Evolutionary conservation across 2,797 vertebrate species (phyloP), one percentile per base, ranked within the genome.

Genomic region (Neosalanx taihuensis): DNA sequence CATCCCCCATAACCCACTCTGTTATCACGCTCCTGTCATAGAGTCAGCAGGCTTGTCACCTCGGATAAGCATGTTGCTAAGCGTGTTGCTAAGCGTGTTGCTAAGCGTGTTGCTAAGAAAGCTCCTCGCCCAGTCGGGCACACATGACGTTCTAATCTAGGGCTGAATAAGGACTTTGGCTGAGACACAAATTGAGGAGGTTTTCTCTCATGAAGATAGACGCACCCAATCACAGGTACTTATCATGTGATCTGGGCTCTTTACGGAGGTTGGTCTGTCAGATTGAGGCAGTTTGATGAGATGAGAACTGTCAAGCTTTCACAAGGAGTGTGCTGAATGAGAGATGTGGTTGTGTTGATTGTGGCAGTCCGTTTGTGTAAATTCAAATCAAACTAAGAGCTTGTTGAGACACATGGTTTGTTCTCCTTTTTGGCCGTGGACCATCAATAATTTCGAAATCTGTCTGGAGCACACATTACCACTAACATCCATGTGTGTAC

Each of bases 401-500:
- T 82, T 87, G 79, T 89, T 86, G 78, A 87, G 82, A 86, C 72
- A 76, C 31, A 78, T 87, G 81, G 71, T 88, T 88, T 86, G 74
- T 87, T 85, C 37, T 41, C 86, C 70, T 81, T 60, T 79, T 79
- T 74, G 80, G 76, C 77, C 18, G 9, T 77, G 66, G 41, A 71
- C 67, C 78, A 70, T 84, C 85, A 85, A 87, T 90, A 76, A 81
- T 62, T 66, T 61, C 18, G 46, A 71, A 67, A 29, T 4, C 30
- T 75, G 72, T 85, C 78, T 83, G 82, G 65, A 59, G 56, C 73
- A 72, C 63, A 68, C 72, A 79, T 83, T 75, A 77, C 29, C 64
- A 60, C 83, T 78, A 10, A 79, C 63, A 63, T 71, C 37, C 18
- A 58, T 17, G 56, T 29, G 68, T 46, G 57, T 30, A 67, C 41